Evolutionary conservation across 2,888 invertebrate genomes (phyloP).

Genomic region (Drosophila tripunctata): DNA sequence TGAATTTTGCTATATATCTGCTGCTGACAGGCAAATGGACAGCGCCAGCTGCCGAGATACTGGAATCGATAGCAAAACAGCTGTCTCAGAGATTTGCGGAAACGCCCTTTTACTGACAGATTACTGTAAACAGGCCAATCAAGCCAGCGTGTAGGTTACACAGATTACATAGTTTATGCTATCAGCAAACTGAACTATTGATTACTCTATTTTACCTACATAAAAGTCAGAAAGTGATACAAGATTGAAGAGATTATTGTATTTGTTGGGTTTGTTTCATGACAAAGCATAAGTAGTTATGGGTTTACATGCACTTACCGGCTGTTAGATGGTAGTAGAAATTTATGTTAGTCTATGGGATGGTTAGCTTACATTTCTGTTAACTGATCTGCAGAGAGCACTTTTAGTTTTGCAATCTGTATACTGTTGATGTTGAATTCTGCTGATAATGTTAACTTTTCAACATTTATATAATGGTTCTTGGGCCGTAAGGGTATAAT

Average conservation of each 20-base stretch:
- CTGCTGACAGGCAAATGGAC: neutral
- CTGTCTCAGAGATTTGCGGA: slow-evolving; percentile 24
- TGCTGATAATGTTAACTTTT: neutral
- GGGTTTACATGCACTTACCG: neutral
- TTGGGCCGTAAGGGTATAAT: slow-evolving; percentile 28
- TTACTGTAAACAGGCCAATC: slow-evolving; percentile 34
- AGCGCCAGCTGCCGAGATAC: slow-evolving; percentile 5
- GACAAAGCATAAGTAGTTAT: neutral
- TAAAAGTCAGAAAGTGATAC: neutral
- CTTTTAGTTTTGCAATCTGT: neutral
- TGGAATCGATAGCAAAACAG: slow-evolving; percentile 47
- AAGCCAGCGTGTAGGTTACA: slow-evolving; percentile 8
- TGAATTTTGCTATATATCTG: too few species aligned
- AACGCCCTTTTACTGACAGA: slow-evolving; percentile 23
- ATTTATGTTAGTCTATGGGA: too few species aligned
- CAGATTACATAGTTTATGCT: neutral
- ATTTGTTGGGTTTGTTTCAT: neutral
- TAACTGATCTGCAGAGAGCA: too few species aligned
- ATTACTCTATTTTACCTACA: slow-evolving; percentile 18
- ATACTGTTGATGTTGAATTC: neutral
- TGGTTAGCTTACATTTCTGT: too few species aligned
- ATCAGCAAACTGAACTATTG: neutral
- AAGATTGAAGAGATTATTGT: too few species aligned
- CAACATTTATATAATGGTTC: neutral
- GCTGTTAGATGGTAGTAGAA: too few species aligned